Evolutionary conservation across 2,797 vertebrate species (phyloP), one percentile per base, ranked within the genome.

Genomic region (Sardinella longiceps): DNA sequence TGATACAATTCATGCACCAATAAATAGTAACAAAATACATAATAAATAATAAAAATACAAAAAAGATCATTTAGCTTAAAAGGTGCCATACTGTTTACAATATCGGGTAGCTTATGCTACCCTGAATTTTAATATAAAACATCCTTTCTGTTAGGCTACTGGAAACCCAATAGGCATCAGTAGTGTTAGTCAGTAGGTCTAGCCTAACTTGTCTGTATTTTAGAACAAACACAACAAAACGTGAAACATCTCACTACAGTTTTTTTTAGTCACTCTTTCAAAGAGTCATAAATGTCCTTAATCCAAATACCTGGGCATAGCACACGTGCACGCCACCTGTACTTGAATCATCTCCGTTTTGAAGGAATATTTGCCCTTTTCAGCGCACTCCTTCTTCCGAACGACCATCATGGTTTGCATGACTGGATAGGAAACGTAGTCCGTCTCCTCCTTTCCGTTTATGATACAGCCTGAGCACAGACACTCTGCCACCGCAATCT

Each of bases 381-480:
- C 70, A 0, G 53, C 1, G 30, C 97, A 98, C 0, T 84, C 87
- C n/a, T 85, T 92, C 82, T 91, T 95, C 50, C 89, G 92, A 39
- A 97, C 89, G 25, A 98, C 96, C 87, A 96, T 50, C 81, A 91
- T 89, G 37, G 43, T 93, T 92, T 96, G 95, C 0, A 0, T 0
- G 15, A 97, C 81, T 0, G 50, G 56, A 3, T 91, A 88, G 0
- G 97, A 98, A 91, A 95, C 97, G 90, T 96, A 95, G 0, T 93
- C 82, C 0, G 45, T 3, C 0, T 89, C 94, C 88, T 97, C 93
- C 0, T 39, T 83, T 0, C 94, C 90, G 0, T 90, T n/a, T 0
- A 95, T 91, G 83, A 99, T 93, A 89, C 98, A 98, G 25, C 97
- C 96, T 0, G 51, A 6, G 86, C 97, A 98, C 48, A 97, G 93